A percentile compares a stretch with the other conserved stretches of the same genome.
Evolutionary conservation across 2,888 invertebrate species (phyloP).

Genomic region (Romanomermis culicivorax): DNA sequence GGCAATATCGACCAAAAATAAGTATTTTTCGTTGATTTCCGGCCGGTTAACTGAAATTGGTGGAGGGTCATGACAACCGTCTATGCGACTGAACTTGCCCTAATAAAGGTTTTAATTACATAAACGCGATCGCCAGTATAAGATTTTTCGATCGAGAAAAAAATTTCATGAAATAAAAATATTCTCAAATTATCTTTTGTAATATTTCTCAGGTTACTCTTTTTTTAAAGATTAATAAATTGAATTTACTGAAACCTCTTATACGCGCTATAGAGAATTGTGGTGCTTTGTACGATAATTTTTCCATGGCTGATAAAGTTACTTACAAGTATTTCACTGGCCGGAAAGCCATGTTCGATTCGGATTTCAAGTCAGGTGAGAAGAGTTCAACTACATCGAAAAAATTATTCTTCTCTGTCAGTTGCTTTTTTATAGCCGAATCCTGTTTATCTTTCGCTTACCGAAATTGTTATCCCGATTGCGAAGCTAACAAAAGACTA

Average conservation of each 20-base stretch:
- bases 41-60: too few species aligned
- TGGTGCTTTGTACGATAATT: slow-evolving; percentile 56
- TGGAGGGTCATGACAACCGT: too few species aligned
- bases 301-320: slow-evolving; percentile 72
- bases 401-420: too few species aligned
- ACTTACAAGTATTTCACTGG: slow-evolving; percentile 90
- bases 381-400: slow-evolving; percentile 7
- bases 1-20: too few species aligned
- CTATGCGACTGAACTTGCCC: too few species aligned
- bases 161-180: background rate
- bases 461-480: slow-evolving; percentile 57
- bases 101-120: too few species aligned
- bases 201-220: too few species aligned
- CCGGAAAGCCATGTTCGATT: slow-evolving; percentile 93
- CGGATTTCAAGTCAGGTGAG: slow-evolving; percentile 58
- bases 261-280: slow-evolving; percentile 88
- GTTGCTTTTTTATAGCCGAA: slow-evolving; percentile 51
- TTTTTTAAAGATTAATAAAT: slow-evolving; percentile 35
- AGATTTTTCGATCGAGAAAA: background rate
- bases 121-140: too few species aligned
- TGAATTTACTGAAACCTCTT: slow-evolving; percentile 52
- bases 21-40: too few species aligned
- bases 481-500: slow-evolving; percentile 62
- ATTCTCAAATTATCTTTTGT: too few species aligned
- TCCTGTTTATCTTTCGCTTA: slow-evolving; percentile 78